Evolutionary conservation across 2,888 invertebrate species (phyloP), one percentile per base, ranked within the genome.

Genomic region (Podotricha telesiphe): DNA sequence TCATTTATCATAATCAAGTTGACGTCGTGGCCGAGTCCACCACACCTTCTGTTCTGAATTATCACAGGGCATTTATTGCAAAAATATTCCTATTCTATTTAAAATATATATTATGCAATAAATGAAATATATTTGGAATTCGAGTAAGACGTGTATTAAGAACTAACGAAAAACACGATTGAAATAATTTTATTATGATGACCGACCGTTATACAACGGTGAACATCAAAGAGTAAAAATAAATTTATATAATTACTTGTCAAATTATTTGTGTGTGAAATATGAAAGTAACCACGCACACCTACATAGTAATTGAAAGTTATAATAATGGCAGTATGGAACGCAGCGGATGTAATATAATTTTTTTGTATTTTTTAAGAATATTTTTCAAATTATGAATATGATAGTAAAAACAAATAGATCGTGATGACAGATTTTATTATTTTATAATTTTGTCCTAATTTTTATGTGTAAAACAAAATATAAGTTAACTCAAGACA

Each of bases 1-100:
- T 84, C 89, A 89, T 91, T 90, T 88, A 88, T 91, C 91, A 90
- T 89, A 87, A 90, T 90, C 85, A 88, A 81, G 85, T 81, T 83
- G 85, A 79, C 85, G 80, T 78, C 79, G 71, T 68, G 80, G 81
- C 85, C 83, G 84, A 83, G 83, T 78, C 75, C 79, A 84, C 83
- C 88, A 82, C 87, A 82, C 88, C 89, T 86, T 76, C 74, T 76
- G 77, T 78, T 78, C 78, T 78, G 79, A 83, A 82, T 83, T 68
- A 67, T 42, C 61, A 55, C 85, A 59, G 37, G 17, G 62, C 65
- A 67, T 70, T 50, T 68, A 61, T 66, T 56, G 48, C 37, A 58
- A 62, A 65, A 61, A 28, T 59, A 45, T 45, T 5, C n/a, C n/a
- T 22, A 2, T 0, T 45, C 10, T 17, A n/a, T 55, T 28, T 55